These are phyloP conservation scores for Solen grandis DNA, from an alignment of 1,140 invertebrate genomes.

Conservation along the genomic window DNA sequence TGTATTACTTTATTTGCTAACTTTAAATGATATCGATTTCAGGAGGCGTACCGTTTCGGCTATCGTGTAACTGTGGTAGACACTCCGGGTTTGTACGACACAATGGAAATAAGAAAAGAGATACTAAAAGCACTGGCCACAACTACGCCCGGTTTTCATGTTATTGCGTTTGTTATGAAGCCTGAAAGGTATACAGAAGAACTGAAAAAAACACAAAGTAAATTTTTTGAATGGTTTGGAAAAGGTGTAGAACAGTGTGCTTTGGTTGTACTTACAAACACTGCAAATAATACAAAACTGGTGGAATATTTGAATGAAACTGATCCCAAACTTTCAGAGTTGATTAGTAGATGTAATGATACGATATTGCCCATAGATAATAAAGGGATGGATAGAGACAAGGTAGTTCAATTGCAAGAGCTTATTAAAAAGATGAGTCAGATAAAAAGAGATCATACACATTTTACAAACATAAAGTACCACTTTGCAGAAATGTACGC, in stretches of 20 bases:
- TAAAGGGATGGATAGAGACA: too few species aligned
- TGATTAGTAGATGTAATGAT: too few species aligned
- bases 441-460: too few species aligned
- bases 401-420: too few species aligned
- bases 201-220: background rate
- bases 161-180: slow-evolving; percentile 1
- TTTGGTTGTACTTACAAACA: slow-evolving; percentile 10
- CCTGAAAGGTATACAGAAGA: slow-evolving; percentile 22
- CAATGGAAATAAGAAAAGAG: slow-evolving; percentile 13
- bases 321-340: too few species aligned
- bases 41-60: background rate
- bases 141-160: slow-evolving; percentile 14
- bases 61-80: slow-evolving; percentile 6
- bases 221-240: slow-evolving; percentile 7
- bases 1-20: too few species aligned
- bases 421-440: too few species aligned
- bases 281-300: too few species aligned
- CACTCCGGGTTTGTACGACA: slow-evolving; percentile 42
- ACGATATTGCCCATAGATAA: too few species aligned
- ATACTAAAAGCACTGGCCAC: slow-evolving; percentile 1
- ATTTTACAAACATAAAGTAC: too few species aligned
- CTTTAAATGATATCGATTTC: slow-evolving; percentile 2
- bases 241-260: background rate
- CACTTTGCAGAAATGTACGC: too few species aligned
- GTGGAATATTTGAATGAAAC: too few species aligned